Evolutionary conservation across 2,888 invertebrate genomes (phyloP).

Genomic region (Papilio protenor): DNA sequence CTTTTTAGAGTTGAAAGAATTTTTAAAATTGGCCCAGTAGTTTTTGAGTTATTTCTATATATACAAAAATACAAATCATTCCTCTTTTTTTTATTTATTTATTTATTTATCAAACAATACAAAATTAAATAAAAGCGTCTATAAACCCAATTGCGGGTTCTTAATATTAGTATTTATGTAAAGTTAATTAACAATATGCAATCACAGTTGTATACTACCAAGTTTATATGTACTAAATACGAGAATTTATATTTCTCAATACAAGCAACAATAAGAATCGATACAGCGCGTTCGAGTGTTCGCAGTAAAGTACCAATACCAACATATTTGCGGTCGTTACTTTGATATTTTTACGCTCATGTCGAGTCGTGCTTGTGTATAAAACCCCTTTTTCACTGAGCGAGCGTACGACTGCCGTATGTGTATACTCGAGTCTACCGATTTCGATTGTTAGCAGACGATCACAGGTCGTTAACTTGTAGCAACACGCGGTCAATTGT

Average conservation of each 20-base stretch:
- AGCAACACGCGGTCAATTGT: not conserved
- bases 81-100: too few relatives aligned
- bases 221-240: slow-evolving; percentile 12
- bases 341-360: slow-evolving; percentile 36
- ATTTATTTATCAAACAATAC: too few relatives aligned
- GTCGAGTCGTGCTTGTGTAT: slow-evolving; percentile 27
- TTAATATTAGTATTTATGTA: not conserved
- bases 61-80: too few relatives aligned
- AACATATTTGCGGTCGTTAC: slow-evolving; percentile 28
- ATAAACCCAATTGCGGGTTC: too few relatives aligned
- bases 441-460: not conserved
- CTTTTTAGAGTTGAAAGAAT: too few relatives aligned
- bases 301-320: slow-evolving; percentile 37
- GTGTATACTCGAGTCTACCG: too few relatives aligned
- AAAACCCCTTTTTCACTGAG: slow-evolving; percentile 55
- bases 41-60: too few relatives aligned
- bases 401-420: not conserved
- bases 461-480: not conserved
- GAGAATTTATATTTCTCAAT: slow-evolving; percentile 14
- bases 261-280: slow-evolving; percentile 1
- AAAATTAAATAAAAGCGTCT: too few relatives aligned
- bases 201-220: not conserved
- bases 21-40: too few relatives aligned
- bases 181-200: not conserved
- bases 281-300: slow-evolving; percentile 20